These are phyloP conservation scores for Myotis davidii DNA, from an alignment of 2,113 vertebrate species.

Conservation along the genomic window DNA sequence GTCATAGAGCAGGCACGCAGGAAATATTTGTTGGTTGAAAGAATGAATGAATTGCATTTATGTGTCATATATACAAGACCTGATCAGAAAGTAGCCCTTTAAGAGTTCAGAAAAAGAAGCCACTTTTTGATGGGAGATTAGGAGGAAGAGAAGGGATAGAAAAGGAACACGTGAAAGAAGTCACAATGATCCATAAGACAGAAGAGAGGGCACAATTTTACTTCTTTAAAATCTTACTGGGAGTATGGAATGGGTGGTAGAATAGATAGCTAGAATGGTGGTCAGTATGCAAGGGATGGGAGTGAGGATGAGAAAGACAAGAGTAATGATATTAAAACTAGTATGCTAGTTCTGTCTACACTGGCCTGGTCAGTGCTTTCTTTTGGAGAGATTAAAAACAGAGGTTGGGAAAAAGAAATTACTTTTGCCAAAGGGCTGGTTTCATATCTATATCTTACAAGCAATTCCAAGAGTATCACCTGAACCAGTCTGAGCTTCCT, in stretches of 20 bases:
- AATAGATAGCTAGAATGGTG: neutral
- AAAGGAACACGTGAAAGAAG: neutral
- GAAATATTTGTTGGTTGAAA: conserved; percentile 20
- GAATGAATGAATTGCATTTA: neutral
- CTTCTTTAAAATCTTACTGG: neutral
- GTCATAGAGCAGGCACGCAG: neutral
- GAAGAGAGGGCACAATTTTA: neutral
- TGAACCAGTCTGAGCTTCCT: neutral
- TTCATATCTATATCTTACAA: conserved; percentile 65
- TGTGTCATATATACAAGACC: neutral
- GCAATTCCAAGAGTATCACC: conserved; percentile 45
- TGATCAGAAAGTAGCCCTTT: neutral
- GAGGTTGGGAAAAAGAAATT: conserved; percentile 35
- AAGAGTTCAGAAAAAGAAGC: conserved; percentile 1
- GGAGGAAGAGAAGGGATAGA: neutral
- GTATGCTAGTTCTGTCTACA: neutral
- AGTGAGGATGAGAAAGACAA: neutral
- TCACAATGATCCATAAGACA: neutral
- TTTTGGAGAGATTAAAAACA: conserved; percentile 58
- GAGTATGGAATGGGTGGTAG: neutral
- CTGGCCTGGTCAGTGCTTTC: neutral
- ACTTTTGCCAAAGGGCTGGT: conserved; percentile 21
- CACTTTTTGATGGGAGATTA: neutral
- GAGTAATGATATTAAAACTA: neutral
- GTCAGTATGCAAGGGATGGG: neutral